These are phyloP conservation scores for Ylistrum balloti DNA, from an alignment of 1,140 invertebrate genomes.

Conservation along the genomic window DNA sequence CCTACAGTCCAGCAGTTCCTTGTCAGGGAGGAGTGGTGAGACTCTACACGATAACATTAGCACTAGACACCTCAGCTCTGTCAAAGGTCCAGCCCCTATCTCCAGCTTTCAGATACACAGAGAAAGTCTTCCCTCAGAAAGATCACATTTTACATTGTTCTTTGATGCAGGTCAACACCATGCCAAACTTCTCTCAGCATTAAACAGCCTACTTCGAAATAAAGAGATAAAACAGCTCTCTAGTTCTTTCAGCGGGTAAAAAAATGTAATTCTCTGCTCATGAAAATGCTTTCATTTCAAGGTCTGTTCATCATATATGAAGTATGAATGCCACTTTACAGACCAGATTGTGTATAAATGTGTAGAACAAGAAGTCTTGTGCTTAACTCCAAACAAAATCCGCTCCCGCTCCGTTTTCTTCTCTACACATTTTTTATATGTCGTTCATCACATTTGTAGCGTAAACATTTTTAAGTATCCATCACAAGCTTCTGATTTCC, in stretches of 20 bases:
- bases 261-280: background rate
- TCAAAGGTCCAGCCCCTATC: slow-evolving; percentile 30
- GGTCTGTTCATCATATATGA: background rate
- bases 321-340: background rate
- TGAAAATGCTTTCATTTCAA: slow-evolving; percentile 25
- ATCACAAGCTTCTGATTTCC: background rate
- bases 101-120: background rate
- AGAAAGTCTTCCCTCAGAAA: background rate
- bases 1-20: background rate
- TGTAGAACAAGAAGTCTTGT: background rate
- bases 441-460: background rate
- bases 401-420: background rate
- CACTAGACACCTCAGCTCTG: background rate
- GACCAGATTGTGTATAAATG: background rate
- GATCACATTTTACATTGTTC: slow-evolving; percentile 20
- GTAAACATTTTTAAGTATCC: background rate
- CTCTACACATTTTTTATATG: background rate
- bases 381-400: background rate
- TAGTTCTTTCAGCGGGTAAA: background rate
- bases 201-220: background rate
- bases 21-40: slow-evolving; percentile 16
- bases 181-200: slow-evolving; percentile 17
- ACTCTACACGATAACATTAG: background rate
- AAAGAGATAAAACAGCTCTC: slow-evolving; percentile 12
- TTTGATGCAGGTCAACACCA: slow-evolving; percentile 14